Evolutionary conservation across 2,797 vertebrate genomes (phyloP).

Genomic region (Percopsis omiscomaycus): DNA sequence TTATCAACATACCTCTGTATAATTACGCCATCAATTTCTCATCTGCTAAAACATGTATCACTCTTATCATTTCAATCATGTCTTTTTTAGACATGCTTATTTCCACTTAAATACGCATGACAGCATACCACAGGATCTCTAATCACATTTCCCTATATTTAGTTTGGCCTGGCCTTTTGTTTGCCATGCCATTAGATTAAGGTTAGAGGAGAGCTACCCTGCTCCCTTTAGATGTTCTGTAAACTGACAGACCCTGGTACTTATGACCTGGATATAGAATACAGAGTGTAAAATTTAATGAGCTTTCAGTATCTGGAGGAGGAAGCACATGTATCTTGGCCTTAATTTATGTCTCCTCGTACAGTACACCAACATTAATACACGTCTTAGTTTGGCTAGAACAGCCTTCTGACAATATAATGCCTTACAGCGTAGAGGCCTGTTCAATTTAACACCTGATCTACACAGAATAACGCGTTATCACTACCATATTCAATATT

Average conservation of each 20-base stretch:
- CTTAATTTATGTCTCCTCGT: constrained; percentile 9
- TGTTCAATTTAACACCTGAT: background rate
- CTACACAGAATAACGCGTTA: background rate
- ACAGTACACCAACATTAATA: background rate
- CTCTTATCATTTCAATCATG: background rate
- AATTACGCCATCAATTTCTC: constrained; percentile 19
- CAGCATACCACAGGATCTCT: constrained; percentile 42
- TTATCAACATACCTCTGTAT: constrained; percentile 10
- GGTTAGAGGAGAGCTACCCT: constrained; percentile 10
- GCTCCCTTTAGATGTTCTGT: constrained; percentile 3
- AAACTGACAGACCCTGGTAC: constrained; percentile 27
- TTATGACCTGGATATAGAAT: constrained; percentile 33
- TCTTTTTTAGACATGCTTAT: constrained; percentile 17
- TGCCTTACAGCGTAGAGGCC: constrained; percentile 1
- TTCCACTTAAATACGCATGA: constrained; percentile 43
- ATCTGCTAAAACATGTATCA: constrained; percentile 10
- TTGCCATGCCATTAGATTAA: constrained; percentile 51
- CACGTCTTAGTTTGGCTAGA: constrained; percentile 4
- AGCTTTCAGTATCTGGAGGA: constrained; percentile 7
- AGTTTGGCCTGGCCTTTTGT: constrained; percentile 51
- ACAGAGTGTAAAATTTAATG: background rate
- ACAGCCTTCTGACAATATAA: background rate
- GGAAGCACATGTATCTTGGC: background rate
- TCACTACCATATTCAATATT: background rate
- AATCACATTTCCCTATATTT: constrained; percentile 48